Conservation (phyloP, 2,888 invertebrate genomes). For the Elegia similella region DNA sequence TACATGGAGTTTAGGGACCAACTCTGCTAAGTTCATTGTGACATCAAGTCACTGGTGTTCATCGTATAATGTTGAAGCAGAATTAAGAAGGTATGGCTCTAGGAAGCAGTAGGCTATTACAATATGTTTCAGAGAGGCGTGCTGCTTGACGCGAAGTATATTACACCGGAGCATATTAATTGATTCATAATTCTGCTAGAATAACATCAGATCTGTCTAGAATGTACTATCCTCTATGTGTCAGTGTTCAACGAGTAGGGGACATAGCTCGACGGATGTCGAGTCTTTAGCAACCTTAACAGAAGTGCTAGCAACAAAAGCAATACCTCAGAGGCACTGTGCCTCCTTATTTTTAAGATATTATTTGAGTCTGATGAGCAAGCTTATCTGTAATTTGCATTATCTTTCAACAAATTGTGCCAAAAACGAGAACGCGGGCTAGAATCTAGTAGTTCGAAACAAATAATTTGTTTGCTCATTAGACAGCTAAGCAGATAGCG, state of each 20-base stretch:
- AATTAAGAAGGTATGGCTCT: constrained; percentile 62
- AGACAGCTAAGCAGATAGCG: constrained; percentile 18
- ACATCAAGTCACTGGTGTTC: constrained; percentile 38
- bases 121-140: constrained; percentile 79
- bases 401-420: constrained; percentile 59
- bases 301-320: constrained; percentile 48
- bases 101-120: constrained; percentile 69
- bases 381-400: constrained; percentile 39
- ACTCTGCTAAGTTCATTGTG: constrained; percentile 65
- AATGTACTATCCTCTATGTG: constrained; percentile 57
- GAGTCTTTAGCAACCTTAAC: constrained; percentile 37
- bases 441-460: constrained; percentile 14
- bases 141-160: constrained; percentile 63
- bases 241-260: constrained; percentile 51
- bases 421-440: constrained; percentile 48
- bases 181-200: constrained; percentile 54
- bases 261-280: constrained; percentile 46
- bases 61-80: constrained; percentile 41
- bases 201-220: constrained; percentile 74
- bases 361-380: constrained; percentile 52
- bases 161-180: constrained; percentile 66
- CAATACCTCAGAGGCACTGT: constrained; percentile 69
- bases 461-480: constrained; percentile 30
- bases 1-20: constrained; percentile 77
- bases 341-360: constrained; percentile 62